phyloP scores from a whole-genome alignment of 2,888 invertebrate species.

The Gryllus longicercus region DNA sequence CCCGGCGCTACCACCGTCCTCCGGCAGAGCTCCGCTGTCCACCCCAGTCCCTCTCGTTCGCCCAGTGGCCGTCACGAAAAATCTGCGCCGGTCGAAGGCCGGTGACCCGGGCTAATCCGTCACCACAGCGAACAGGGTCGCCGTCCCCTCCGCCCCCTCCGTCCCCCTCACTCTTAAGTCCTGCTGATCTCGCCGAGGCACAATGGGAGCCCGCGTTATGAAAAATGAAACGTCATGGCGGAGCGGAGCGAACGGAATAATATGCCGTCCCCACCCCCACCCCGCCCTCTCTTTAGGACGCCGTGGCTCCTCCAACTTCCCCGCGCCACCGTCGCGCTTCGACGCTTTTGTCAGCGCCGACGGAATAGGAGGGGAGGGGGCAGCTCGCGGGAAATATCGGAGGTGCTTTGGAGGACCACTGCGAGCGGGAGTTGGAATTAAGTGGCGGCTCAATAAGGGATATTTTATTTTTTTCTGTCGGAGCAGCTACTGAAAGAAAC shows the following conservation, averaged over 20 bases:
- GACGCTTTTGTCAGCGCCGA: background rate
- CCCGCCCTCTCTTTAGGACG: background rate
- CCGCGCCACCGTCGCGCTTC: background rate
- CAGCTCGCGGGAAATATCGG: background rate
- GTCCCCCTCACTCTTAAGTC: background rate
- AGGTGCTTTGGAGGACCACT: background rate
- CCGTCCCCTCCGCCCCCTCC: background rate
- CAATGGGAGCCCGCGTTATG: background rate
- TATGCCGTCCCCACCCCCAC: background rate
- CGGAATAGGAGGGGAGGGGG: background rate
- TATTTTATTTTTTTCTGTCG: no score
- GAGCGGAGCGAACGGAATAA: background rate
- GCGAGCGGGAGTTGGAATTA: background rate
- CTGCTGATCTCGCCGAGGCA: background rate
- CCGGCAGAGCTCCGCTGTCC: no score
- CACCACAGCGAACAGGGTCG: background rate
- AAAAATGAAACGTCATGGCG: slow-evolving; percentile 17
- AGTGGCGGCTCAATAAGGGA: background rate
- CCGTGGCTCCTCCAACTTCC: background rate
- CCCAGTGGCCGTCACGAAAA: background rate
- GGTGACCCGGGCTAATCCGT: background rate
- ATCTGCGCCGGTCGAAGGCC: background rate
- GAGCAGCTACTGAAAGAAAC: no score
- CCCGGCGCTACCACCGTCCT: no score
- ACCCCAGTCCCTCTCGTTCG: no score